These are phyloP conservation scores for Pseudotriccus pelzelni DNA, from an alignment of 2,797 vertebrate species.

Conservation along the genomic window DNA sequence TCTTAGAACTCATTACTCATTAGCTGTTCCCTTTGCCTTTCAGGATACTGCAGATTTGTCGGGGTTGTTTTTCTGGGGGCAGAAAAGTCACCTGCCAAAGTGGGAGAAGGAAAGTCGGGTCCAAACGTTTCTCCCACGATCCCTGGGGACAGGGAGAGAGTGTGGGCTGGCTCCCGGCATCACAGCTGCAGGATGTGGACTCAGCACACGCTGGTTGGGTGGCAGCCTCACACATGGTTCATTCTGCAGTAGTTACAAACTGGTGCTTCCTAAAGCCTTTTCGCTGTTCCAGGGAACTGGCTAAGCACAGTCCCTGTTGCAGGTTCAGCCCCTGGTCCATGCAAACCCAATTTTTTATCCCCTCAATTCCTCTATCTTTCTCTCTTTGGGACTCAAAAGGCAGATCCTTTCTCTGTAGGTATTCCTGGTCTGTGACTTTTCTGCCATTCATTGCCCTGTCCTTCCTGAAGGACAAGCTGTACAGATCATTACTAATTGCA, in stretches of 20 bases:
- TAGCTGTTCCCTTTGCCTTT: neutral
- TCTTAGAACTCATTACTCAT: neutral
- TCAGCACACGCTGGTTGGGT: neutral
- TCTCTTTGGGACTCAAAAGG: neutral
- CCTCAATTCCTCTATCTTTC: neutral
- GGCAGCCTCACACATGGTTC: neutral
- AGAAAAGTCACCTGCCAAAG: neutral
- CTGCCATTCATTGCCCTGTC: neutral
- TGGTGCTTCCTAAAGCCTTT: neutral
- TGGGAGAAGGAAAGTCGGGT: neutral
- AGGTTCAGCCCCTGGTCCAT: neutral
- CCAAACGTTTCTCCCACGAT: accelerated
- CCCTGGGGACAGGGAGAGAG: neutral
- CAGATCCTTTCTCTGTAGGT: neutral
- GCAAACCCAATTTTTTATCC: neutral
- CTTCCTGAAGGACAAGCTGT: neutral
- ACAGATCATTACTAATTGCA: neutral
- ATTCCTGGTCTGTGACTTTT: neutral
- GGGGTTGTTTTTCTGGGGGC: neutral
- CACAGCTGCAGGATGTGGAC: neutral
- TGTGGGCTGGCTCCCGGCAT: neutral
- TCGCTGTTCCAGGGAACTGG: neutral
- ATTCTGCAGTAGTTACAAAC: neutral
- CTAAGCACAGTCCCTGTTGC: neutral
- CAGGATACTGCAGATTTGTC: neutral